These are phyloP conservation scores for Sturnira hondurensis DNA, from an alignment of 2,113 vertebrate species.

Conservation along the genomic window DNA sequence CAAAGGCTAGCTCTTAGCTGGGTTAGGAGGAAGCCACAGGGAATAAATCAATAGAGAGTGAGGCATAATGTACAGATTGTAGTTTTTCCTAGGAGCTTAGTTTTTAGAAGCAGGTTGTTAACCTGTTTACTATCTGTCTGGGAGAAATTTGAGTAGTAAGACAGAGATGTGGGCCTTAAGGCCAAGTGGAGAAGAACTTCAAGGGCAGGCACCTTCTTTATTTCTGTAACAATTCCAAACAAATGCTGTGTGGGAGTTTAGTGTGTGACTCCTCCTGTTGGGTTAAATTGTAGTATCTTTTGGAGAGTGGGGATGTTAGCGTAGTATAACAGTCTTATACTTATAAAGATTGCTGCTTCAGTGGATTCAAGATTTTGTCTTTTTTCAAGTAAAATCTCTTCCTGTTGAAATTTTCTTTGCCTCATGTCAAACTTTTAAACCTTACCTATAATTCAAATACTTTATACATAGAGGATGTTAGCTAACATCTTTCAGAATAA, in stretches of 20 bases:
- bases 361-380: background rate
- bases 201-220: background rate
- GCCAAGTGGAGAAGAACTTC: background rate
- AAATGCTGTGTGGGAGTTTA: background rate
- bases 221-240: background rate
- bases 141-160: background rate
- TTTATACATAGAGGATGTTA: background rate
- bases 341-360: background rate
- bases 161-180: background rate
- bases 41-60: constrained; percentile 40
- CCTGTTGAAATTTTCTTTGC: background rate
- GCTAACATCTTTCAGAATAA: background rate
- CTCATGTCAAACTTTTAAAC: background rate
- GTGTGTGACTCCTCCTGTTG: background rate
- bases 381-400: background rate
- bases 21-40: background rate
- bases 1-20: background rate
- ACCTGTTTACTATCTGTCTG: background rate
- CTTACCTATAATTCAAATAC: background rate
- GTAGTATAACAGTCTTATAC: background rate
- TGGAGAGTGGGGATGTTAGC: background rate
- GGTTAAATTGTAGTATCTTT: background rate
- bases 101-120: constrained; percentile 2
- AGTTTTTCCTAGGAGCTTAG: constrained; percentile 40
- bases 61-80: constrained; percentile 31